These are phyloP conservation scores for Strigamia crassipes DNA, from an alignment of 2,888 invertebrate species.

Conservation along the genomic window DNA sequence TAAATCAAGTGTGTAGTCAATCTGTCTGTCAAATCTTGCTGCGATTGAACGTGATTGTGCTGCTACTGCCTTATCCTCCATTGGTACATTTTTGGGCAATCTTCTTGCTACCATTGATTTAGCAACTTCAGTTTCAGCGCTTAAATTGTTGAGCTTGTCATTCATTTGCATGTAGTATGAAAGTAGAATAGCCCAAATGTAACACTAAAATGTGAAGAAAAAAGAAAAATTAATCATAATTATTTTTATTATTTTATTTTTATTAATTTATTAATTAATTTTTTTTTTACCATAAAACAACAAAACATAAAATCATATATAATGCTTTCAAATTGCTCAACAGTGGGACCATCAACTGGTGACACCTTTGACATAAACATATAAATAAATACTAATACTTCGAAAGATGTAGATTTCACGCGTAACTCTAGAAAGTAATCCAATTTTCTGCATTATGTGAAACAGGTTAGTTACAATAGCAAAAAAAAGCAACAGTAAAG, in stretches of 20 bases:
- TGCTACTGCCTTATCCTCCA: not conserved
- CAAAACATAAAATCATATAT: constrained; percentile 20
- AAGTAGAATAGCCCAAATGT: not conserved
- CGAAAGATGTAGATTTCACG: not conserved
- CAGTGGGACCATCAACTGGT: not conserved
- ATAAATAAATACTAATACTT: not conserved
- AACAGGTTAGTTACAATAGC: not conserved
- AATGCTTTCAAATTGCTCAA: constrained; percentile 30
- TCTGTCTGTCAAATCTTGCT: not conserved
- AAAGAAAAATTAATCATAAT: not conserved
- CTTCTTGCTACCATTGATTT: not conserved
- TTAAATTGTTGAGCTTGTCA: not conserved
- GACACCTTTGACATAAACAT: not conserved
- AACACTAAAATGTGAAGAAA: not conserved
- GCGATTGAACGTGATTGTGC: not conserved
- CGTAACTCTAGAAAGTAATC: not conserved
- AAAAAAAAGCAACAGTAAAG: not conserved
- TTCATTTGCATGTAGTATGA: constrained; percentile 12
- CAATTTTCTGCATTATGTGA: constrained; percentile 2
- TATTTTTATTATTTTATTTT: too few species aligned
- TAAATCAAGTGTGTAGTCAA: not conserved
- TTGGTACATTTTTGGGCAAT: constrained; percentile 3
- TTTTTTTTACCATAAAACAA: not conserved
- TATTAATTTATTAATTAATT: too few species aligned
- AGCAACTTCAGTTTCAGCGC: not conserved